Evolutionary conservation across 2,888 invertebrate species (phyloP).

Genomic region (Drosophila mulleri): DNA sequence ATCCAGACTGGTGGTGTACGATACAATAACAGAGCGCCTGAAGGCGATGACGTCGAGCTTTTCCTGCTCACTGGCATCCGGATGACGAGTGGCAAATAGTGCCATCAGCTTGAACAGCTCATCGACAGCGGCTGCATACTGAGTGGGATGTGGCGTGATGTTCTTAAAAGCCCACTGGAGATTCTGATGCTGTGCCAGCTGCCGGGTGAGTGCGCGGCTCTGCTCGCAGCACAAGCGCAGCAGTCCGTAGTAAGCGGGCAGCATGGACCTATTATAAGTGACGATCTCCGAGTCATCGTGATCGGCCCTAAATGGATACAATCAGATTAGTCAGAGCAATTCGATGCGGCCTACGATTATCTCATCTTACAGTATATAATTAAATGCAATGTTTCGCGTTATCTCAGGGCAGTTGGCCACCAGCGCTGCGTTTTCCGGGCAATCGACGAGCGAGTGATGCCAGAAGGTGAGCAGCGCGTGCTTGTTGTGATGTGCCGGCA

Average conservation of each 20-base stretch:
- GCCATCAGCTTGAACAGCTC: constrained; percentile 96
- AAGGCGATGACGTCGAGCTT: constrained; percentile 94
- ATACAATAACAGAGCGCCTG: constrained; percentile 92
- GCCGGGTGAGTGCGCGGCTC: constrained; percentile 93
- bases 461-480: constrained; percentile 96
- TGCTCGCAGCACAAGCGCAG: constrained; percentile 95
- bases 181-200: constrained; percentile 96
- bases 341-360: not conserved
- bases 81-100: constrained; percentile 93
- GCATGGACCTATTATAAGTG: constrained; percentile 96
- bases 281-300: constrained; percentile 98
- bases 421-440: constrained; percentile 95
- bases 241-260: constrained; percentile 96
- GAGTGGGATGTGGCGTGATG: constrained; percentile 97
- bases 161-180: constrained; percentile 98
- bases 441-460: constrained; percentile 96
- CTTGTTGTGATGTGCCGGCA: constrained; percentile 97
- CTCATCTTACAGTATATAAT: constrained; percentile 97
- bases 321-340: not conserved
- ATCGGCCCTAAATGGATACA: constrained; percentile 89
- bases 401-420: constrained; percentile 95
- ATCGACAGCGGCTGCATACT: constrained; percentile 96
- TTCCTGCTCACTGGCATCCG: constrained; percentile 91
- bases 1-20: constrained; percentile 95
- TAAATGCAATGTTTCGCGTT: constrained; percentile 97